These are phyloP conservation scores for Antennarius striatus DNA, from an alignment of 2,113 vertebrate species.

Conservation along the genomic window DNA sequence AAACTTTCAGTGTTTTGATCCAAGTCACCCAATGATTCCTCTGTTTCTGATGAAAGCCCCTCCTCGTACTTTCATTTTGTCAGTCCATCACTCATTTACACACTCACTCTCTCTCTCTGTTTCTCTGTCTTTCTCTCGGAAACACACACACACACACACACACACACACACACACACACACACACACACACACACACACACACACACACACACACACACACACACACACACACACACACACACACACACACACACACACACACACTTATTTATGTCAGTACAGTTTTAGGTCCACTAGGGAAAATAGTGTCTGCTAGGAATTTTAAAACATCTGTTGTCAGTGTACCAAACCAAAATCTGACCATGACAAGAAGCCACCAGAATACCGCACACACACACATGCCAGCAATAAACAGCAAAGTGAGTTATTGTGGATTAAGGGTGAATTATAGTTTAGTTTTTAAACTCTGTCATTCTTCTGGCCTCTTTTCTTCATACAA, in stretches of 20 bases:
- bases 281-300: conserved; percentile 42
- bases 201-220: too few relatives aligned
- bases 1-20: conserved; percentile 41
- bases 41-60: conserved; percentile 23
- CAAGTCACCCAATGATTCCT: conserved; percentile 46
- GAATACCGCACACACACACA: conserved; percentile 28
- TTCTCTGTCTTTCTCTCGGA: neutral
- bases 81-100: conserved; percentile 13
- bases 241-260: conserved; percentile 7
- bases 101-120: neutral
- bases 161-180: too few relatives aligned
- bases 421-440: neutral
- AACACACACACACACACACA: neutral
- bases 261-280: conserved; percentile 27
- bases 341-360: conserved; percentile 68
- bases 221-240: neutral
- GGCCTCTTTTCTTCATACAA: too few relatives aligned
- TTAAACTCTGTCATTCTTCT: too few relatives aligned
- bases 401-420: neutral
- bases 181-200: too few relatives aligned
- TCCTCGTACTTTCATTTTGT: neutral
- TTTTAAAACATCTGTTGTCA: conserved; percentile 76
- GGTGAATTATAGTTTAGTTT: conserved; percentile 13
- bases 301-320: conserved; percentile 66
- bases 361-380: conserved; percentile 55